Evolutionary conservation across 2,113 vertebrate genomes (phyloP).

Genomic region (Coracopsis vasa): DNA sequence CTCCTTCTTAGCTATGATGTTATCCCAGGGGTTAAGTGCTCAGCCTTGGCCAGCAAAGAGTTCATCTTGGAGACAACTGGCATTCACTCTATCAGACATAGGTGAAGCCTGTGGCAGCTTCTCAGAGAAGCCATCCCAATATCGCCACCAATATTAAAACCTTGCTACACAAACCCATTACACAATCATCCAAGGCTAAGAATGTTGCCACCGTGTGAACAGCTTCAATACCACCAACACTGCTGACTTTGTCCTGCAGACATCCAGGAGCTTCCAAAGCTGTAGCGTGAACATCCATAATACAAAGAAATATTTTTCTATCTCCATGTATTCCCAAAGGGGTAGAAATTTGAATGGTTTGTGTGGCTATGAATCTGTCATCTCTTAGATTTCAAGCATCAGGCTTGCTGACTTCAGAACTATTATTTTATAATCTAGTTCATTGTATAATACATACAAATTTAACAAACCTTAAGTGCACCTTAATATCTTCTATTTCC

Average conservation of each 20-base stretch:
- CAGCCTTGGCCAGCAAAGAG: background rate
- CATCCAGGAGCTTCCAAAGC: background rate
- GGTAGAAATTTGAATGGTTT: background rate
- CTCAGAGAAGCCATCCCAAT: background rate
- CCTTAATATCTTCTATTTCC: background rate
- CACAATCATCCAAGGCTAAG: background rate
- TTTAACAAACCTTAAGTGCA: background rate
- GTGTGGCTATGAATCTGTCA: background rate
- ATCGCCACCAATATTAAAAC: fast-evolving
- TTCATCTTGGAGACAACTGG: fast-evolving
- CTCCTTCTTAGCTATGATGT: background rate
- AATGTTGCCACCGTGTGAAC: background rate
- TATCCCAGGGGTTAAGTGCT: background rate
- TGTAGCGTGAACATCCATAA: background rate
- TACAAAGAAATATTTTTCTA: background rate
- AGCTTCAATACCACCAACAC: background rate
- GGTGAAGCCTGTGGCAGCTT: background rate
- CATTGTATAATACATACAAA: background rate
- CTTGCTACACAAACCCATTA: background rate
- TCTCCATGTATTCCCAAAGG: background rate
- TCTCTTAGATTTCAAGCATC: background rate
- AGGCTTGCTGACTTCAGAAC: background rate
- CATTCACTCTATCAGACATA: fast-evolving
- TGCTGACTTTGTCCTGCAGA: background rate
- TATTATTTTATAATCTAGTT: background rate